Percentiles rank a stretch among this genome's conserved stretches.
phyloP scores from a whole-genome alignment of 2,113 vertebrate species.

The Oreochromis aureus region DNA sequence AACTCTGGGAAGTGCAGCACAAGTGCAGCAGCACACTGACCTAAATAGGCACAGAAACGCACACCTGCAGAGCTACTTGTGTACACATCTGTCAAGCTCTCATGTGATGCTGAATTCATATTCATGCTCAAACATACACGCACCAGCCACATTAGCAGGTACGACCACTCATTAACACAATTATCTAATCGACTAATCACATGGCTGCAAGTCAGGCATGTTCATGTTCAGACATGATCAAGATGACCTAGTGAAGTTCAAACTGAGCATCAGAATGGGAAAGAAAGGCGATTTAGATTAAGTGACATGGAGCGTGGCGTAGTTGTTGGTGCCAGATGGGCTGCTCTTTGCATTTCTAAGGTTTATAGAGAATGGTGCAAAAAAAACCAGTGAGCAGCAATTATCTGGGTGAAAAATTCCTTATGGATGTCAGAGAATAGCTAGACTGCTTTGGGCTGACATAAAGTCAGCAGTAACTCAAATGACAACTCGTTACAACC shows the following conservation, averaged over 20 bases:
- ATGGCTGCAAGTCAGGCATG: neutral
- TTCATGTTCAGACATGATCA: neutral
- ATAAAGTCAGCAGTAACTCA: neutral
- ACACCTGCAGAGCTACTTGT: neutral
- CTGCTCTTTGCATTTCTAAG: neutral
- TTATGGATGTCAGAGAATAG: neutral
- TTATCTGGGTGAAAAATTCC: neutral
- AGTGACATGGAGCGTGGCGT: neutral
- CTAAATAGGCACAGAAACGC: neutral
- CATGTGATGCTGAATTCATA: neutral
- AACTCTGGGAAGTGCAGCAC: neutral
- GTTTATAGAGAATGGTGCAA: rapidly evolving
- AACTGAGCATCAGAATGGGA: rapidly evolving
- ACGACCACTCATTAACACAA: neutral
- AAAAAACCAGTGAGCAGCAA: neutral
- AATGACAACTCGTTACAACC: neutral
- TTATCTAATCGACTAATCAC: neutral
- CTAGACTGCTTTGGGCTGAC: neutral
- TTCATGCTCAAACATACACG: neutral
- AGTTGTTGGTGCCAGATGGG: neutral
- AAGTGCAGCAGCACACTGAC: neutral
- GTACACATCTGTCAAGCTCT: neutral
- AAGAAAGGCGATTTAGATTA: neutral
- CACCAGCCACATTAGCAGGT: neutral
- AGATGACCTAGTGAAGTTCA: neutral